Conservation (phyloP, 2,888 invertebrate species). For the Exocentrus adspersus region DNA sequence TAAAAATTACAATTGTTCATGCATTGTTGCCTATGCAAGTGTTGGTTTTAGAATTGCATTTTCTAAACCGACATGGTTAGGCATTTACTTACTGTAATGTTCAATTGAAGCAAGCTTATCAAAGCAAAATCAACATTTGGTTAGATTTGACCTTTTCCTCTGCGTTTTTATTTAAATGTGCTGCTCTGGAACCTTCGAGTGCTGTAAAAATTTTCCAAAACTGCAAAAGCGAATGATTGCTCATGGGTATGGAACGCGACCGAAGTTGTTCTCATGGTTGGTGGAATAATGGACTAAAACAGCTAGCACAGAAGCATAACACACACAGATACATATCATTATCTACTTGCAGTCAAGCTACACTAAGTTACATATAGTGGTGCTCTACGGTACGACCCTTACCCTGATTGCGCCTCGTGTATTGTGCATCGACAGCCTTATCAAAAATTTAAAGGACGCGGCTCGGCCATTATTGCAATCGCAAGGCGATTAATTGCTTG, state of each 20-base stretch:
- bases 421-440: conserved; percentile 63
- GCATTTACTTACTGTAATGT: too few species aligned
- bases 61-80: too few species aligned
- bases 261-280: conserved; percentile 54
- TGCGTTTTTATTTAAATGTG: too few species aligned
- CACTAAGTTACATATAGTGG: conserved; percentile 58
- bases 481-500: not conserved
- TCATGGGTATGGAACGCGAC: conserved; percentile 11
- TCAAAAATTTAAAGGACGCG: conserved; percentile 48
- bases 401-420: conserved; percentile 63
- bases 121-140: too few species aligned
- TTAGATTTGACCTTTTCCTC: too few species aligned
- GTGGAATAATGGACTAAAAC: conserved; percentile 53
- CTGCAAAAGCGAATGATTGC: conserved; percentile 10
- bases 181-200: too few species aligned
- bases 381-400: conserved; percentile 63
- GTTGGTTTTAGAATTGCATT: too few species aligned
- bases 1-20: too few species aligned
- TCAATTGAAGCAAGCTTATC: too few species aligned
- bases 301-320: conserved; percentile 59
- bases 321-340: conserved; percentile 57
- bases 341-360: conserved; percentile 60
- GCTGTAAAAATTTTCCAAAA: too few species aligned
- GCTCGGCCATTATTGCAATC: conserved; percentile 41
- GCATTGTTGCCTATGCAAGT: too few species aligned